Conservation (phyloP, 2,113 vertebrate species). For the Colossoma macropomum region DNA sequence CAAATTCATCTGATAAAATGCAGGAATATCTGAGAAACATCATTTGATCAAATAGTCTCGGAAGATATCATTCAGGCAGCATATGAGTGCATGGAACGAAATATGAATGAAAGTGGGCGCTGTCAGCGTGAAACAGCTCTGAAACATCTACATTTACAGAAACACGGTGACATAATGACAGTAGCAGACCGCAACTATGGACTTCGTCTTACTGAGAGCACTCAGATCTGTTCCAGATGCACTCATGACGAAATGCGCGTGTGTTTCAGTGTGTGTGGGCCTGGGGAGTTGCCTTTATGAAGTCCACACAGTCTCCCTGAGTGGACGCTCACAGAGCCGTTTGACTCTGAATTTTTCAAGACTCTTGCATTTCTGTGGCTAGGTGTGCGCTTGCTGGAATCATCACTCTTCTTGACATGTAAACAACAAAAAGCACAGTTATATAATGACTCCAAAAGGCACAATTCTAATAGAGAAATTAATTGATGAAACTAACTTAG, state of each 20-base stretch:
- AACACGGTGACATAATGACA: constrained; percentile 32
- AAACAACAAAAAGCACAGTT: constrained; percentile 37
- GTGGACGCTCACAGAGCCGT: constrained; percentile 22
- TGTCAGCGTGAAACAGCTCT: constrained; percentile 19
- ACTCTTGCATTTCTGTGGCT: constrained; percentile 18
- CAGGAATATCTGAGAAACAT: constrained; percentile 8
- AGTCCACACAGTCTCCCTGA: constrained; percentile 7
- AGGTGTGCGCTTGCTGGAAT: constrained; percentile 45
- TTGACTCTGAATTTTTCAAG: constrained; percentile 45
- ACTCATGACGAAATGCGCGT: constrained; percentile 19
- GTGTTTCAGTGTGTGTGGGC: constrained; percentile 1
- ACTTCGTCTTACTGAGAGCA: constrained; percentile 7
- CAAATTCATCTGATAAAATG: not conserved
- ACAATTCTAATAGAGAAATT: not conserved
- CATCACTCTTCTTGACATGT: constrained; percentile 51
- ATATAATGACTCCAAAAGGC: not conserved
- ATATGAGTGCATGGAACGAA: not conserved
- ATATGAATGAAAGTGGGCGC: constrained; percentile 3
- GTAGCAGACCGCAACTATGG: constrained; percentile 34
- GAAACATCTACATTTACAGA: constrained; percentile 29
- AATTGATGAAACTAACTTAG: no score
- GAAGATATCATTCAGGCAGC: constrained; percentile 25
- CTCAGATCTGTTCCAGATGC: constrained; percentile 28
- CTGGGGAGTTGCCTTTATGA: not conserved
- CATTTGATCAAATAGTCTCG: constrained; percentile 8